phyloP scores from a whole-genome alignment of 2,888 invertebrate genomes.

The Dilophus febrilis region DNA sequence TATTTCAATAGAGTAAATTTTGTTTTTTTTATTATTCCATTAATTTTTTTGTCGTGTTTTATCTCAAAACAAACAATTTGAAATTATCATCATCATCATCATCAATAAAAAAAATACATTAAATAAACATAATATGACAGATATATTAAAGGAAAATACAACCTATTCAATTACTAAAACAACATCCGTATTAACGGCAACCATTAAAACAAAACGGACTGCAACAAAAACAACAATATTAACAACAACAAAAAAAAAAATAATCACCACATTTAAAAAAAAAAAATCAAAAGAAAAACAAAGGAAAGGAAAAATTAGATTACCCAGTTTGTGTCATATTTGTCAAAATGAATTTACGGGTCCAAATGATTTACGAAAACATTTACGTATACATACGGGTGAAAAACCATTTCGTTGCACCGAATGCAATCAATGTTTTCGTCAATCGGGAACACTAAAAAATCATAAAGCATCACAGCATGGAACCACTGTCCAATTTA shows the following conservation, averaged over 20 bases:
- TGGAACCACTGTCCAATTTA: slow-evolving; percentile 32
- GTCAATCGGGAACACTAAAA: slow-evolving; percentile 44
- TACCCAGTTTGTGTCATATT: slow-evolving; percentile 37
- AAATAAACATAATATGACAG: too few species aligned
- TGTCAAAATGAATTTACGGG: slow-evolving; percentile 47
- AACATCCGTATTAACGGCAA: too few species aligned
- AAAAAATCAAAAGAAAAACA: not conserved
- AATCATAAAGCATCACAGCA: slow-evolving; percentile 36
- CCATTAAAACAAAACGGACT: not conserved
- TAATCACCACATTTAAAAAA: not conserved
- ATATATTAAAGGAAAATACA: too few species aligned
- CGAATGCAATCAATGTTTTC: slow-evolving; percentile 43
- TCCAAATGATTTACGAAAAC: slow-evolving; percentile 48
- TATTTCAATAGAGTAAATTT: too few species aligned
- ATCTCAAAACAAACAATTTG: too few species aligned
- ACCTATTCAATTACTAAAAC: too few species aligned
- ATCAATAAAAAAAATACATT: too few species aligned
- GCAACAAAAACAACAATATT: not conserved
- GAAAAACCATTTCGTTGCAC: slow-evolving; percentile 44
- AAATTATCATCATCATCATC: too few species aligned
- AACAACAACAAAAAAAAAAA: not conserved
- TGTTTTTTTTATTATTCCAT: too few species aligned
- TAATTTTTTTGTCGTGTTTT: too few species aligned
- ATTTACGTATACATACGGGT: slow-evolving; percentile 46
- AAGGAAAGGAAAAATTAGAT: slow-evolving; percentile 13